Evolutionary conservation across 2,888 invertebrate species (phyloP), one percentile per base, ranked within the genome.

Genomic region (Augiades crinisus): DNA sequence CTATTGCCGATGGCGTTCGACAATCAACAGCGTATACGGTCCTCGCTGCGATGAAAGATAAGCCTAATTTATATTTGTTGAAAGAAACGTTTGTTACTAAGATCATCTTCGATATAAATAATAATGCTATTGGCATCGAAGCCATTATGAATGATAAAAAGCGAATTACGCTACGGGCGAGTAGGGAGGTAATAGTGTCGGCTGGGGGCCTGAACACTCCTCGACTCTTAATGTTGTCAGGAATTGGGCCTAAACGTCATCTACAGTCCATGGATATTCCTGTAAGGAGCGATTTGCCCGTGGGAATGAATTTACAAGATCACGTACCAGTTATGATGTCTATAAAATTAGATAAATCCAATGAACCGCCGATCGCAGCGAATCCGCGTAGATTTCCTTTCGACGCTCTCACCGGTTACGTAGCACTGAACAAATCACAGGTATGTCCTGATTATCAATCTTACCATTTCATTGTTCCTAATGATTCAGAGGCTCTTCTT

Each of bases 211-310:
- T 78, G 5, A 75, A 74, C 19, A 60, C 68, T 5, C 71, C 78
- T 0, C 65, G 77, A 38, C 55, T 78, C 2, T 58, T 75, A 0
- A 72, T 77, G 75, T 56, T 75, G 1, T 77, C 78, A 0, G 78
- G 76, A 16, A 68, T 77, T 0, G 75, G 76, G 0, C 76, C 75
- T 2, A 64, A 55, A 43, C 47, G 66, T 7, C 70, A 78, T 22
- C 57, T 78, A 1, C 19, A 60, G 5, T 41, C 58, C 1, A 52
- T 67, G 1, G 60, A 62, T 0, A 77, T 77, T 6, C 21, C 58
- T 2, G 66, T 73, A 0, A 56, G 61, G 27, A 61, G 60, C 3
- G 65, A 78, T 55, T 56, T 74, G 7, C 72, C 76, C 0, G 75
- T 78, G 2, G 77, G 78, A 2, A 30, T 66, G 38, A 74, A 75